Base-by-base conservation (phyloP, 2,113 vertebrate genomes). In the Cavia porcellus region DNA sequence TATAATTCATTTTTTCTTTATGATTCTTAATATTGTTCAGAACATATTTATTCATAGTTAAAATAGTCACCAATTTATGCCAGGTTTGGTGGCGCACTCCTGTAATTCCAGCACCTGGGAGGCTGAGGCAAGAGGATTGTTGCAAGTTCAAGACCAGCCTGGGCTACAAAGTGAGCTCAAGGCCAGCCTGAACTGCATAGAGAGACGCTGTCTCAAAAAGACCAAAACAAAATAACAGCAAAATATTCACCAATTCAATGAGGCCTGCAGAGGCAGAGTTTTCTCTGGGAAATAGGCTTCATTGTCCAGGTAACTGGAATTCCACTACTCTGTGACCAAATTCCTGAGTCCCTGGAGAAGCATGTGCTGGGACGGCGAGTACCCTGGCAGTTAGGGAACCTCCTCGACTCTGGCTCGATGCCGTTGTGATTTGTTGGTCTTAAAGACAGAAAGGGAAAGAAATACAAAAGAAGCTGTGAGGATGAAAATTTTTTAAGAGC, bases 1-100 rank as follows among this genome's bases (percentile, higher is more conserved):
- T 77, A 28, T 52, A 72, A 72, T 35, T 61, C 35, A 74, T 30
- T 15, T 66, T 45, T 62, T 80, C 42, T 81, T 45, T 15, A 55
- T 45, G 77, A 75, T 92, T 30, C 11, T 59, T 64, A 57, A 95
- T 75, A 74, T 66, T 92, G 45, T 95, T 83, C 30, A 83, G 22
- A 61, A 83, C 0, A n/a, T 74, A 17, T 57, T n/a, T 72, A 61
- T 52, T 89, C 47, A 8, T 64, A 57, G 64, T 92, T 87, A 82
- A 92, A 30, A 62, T 74, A 59, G 86, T 81, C 28, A n/a, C 42
- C 70, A 19, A 81, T 70, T 32, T 82, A 74, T 57, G 55, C 55
- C 17, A 19, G 55, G 55, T 5, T 5, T 57, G 17, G 55, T 57
- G 17, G 55, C 5, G 17, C 17, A 57, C 55, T 17, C 17, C 55